Evolutionary conservation across 2,797 vertebrate species (phyloP), one percentile per base, ranked within the genome.

Genomic region (Falco novaeseelandiae): DNA sequence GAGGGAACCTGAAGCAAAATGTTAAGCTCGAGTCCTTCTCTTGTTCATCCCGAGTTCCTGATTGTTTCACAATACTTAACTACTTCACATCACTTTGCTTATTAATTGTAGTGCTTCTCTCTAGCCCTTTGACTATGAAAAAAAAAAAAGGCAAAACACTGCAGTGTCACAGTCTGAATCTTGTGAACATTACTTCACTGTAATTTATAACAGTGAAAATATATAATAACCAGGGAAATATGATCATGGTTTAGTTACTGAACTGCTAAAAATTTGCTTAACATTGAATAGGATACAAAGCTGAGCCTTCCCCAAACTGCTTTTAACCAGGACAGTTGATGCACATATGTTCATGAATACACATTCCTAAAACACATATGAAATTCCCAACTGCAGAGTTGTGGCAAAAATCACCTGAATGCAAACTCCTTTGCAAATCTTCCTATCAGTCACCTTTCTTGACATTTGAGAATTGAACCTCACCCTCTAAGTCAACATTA

Each of bases 1-100:
- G 29, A 72, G 3, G 2, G 32, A 89, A 84, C 55, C 4, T 6
- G 12, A 79, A 90, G 20, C 7, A 65, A 82, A 85, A 52, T 3
- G 0, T 42, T 79, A 32, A n/a, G 0, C 5, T 71, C 17, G 0
- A 14, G 2, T 30, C 4, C 14, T 63, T 71, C 27, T 71, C 12
- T 40, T 6, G 1, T 49, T 83, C n/a, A 72, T 44, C 34, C 9
- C 4, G 2, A 42, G 27, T 19, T 73, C 15, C 30, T 58, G 17
- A 51, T 38, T 27, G 6, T 58, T 85, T 90, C 29, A 44, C 6
- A 40, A 3, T 22, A 59, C n/a, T 57, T 51, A 74, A 22, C 15
- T 55, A 26, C 9, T n/a, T 15, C 55, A 3, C 20, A 6, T 38
- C n/a, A 48, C 4, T 12, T 7, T 18, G 23, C 8, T 21, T 74